phyloP scores from a whole-genome alignment of 2,113 vertebrate genomes.

The Antidorcas marsupialis region DNA sequence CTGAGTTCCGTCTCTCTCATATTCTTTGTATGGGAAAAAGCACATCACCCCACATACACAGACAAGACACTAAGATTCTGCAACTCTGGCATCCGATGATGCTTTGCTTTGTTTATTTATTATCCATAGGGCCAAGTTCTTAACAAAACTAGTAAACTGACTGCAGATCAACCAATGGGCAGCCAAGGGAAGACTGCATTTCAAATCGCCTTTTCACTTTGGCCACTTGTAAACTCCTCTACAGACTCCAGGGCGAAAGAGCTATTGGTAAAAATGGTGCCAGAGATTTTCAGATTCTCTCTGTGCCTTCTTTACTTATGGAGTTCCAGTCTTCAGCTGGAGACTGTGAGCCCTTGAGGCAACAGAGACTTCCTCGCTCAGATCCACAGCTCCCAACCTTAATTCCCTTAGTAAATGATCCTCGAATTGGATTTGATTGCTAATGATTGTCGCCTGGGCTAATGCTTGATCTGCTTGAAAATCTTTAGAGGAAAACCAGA shows the following conservation, averaged over 20 bases:
- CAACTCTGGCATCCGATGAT: neutral
- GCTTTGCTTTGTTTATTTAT: neutral
- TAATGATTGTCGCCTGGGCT: neutral
- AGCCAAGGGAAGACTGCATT: neutral
- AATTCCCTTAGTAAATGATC: constrained; percentile 6
- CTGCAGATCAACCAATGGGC: neutral
- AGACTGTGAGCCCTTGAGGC: neutral
- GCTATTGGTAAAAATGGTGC: neutral
- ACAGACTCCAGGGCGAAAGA: neutral
- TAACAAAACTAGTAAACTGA: neutral
- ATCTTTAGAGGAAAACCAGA: constrained; percentile 35
- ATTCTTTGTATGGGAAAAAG: neutral
- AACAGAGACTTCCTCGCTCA: neutral
- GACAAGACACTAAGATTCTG: neutral
- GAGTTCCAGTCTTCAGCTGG: neutral
- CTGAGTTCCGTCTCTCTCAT: neutral
- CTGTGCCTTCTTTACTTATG: neutral
- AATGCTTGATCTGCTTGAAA: constrained; percentile 35
- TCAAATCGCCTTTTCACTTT: neutral
- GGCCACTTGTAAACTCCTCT: neutral
- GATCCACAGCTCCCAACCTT: neutral
- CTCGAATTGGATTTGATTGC: constrained; percentile 29
- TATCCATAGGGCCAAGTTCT: neutral
- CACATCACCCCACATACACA: neutral
- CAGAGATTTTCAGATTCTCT: neutral